These are phyloP conservation scores for Panopea generosa DNA, from an alignment of 2,888 invertebrate species.

Conservation along the genomic window DNA sequence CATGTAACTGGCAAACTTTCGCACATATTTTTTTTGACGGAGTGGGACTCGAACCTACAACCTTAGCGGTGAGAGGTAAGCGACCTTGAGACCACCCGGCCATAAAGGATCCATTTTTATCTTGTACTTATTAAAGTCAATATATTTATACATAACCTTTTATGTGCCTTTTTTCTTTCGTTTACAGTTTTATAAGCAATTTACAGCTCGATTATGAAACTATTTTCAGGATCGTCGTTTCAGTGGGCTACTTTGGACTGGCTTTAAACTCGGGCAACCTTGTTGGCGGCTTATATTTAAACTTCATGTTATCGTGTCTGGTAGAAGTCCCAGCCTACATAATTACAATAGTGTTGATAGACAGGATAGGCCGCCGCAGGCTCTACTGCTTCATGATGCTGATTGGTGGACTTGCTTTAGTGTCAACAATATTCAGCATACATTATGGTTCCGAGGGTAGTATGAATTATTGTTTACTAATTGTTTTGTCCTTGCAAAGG, in stretches of 20 bases:
- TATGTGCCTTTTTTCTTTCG: no score
- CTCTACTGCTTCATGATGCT: conserved; percentile 69
- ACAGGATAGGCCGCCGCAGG: conserved; percentile 69
- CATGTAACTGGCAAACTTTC: no score
- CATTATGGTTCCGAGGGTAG: conserved; percentile 39
- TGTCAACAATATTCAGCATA: conserved; percentile 34
- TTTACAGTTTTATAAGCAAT: background rate
- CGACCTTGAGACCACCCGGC: no score
- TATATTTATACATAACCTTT: no score
- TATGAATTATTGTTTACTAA: background rate
- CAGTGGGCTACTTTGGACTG: conserved; percentile 77
- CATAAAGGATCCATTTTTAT: no score
- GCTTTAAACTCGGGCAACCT: conserved; percentile 74
- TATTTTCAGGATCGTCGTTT: conserved; percentile 72
- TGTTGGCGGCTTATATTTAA: conserved; percentile 75
- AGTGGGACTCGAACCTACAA: no score
- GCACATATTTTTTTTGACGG: no score
- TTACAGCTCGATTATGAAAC: background rate
- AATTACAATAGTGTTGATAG: conserved; percentile 66
- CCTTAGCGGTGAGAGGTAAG: no score
- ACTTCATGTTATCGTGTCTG: conserved; percentile 72
- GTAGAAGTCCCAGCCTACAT: conserved; percentile 74
- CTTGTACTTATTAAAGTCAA: no score
- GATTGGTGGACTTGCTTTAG: conserved; percentile 70
- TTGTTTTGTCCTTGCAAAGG: no score